Base-by-base conservation (phyloP, 2,797 vertebrate species). In the Diglossa cyanea region DNA sequence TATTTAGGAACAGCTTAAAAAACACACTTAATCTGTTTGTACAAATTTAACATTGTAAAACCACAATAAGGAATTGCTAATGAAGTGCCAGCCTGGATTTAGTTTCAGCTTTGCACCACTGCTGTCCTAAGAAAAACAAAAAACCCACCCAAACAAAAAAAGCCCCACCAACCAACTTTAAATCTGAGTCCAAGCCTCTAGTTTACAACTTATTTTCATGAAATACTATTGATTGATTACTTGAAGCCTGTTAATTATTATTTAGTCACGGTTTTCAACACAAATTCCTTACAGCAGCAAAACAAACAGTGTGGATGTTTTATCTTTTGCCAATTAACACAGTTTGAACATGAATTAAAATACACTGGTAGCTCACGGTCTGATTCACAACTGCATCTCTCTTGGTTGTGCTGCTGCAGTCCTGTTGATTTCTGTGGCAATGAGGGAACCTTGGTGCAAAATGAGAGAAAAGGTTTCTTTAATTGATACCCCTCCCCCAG, bases 1-100 rank as follows among this genome's bases (percentile, higher is more conserved):
- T 97, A 95, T 97, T 98, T 97, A 95, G 97, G 97, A 98, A 95
- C 95, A 96, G 88, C 95, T 97, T 96, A 96, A 97, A 97, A 90
- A 97, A 97, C 94, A 96, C 95, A 81, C 66, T 96, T 97, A 97
- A 97, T 97, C 95, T 98, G 97, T 97, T 96, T 97, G 91, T 96
- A 95, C 92, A 97, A 97, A 96, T 95, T 94, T 96, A 81, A 93
- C 93, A 94, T 94, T 80, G 91, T 94, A 96, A 96, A 97, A 97
- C 92, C 94, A 96, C 95, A 97, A 90, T 95, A 96, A 97, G 94
- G 91, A 96, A 94, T 94, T 95, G 79, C 86, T 97, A 95, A 96
- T 94, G 94, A 90, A 96, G 92, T 83, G 58, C 90, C 60, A 92
- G 66, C 45, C 75, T 89, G 90, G 80, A 74, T 95, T 97, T 92